Conservation (phyloP, 2,113 vertebrate species). For the Saguinus midas region DNA sequence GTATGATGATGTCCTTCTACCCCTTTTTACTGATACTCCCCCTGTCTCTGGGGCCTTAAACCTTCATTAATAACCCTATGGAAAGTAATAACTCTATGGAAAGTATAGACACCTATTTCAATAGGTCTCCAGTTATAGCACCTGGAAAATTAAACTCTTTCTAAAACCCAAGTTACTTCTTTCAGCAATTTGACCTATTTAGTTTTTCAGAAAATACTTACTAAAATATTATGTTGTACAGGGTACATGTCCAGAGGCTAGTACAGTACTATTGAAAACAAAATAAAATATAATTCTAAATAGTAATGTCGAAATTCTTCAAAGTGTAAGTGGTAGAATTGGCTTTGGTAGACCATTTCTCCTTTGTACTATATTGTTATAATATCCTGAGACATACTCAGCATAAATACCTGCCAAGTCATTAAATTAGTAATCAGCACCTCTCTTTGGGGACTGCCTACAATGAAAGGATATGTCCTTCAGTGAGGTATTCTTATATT, state of each 20-base stretch:
- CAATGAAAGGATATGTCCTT: neutral
- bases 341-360: neutral
- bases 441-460: neutral
- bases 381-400: neutral
- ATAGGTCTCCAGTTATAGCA: neutral
- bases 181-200: neutral
- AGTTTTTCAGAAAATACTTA: neutral
- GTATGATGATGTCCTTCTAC: neutral
- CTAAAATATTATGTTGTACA: neutral
- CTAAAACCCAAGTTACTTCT: neutral
- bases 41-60: neutral
- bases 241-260: neutral
- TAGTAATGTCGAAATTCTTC: neutral
- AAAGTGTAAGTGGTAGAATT: neutral
- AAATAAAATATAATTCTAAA: constrained; percentile 22
- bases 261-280: neutral
- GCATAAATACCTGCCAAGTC: neutral
- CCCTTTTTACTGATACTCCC: neutral
- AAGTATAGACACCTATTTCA: neutral
- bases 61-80: neutral
- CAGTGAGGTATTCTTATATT: neutral
- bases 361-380: neutral
- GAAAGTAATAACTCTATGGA: neutral
- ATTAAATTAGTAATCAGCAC: constrained; percentile 11
- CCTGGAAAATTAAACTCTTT: neutral